Evolutionary conservation across 2,113 vertebrate species (phyloP), one percentile per base, ranked within the genome.

Genomic region (Ictidomys tridecemlineatus): DNA sequence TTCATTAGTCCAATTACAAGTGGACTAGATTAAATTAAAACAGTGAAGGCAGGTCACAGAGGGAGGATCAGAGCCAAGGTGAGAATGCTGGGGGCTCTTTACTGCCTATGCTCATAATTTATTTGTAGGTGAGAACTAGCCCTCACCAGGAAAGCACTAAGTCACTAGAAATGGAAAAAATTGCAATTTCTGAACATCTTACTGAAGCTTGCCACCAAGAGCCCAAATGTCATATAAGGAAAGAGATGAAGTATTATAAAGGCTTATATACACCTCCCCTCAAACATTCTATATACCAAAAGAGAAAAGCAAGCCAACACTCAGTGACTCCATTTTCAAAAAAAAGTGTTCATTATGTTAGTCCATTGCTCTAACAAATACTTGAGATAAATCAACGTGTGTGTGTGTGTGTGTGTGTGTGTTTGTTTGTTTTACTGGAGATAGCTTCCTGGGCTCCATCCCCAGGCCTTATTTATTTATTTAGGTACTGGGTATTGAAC

Each of bases 1-100:
- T 91, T 85, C 78, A 85, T 85, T 93, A 94, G 72, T 93, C 45
- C 74, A 94, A 82, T 95, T 95, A 93, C 30, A 82, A 83, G 83
- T 89, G 67, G 83, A 94, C 28, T 69, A 58, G 51, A 94, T 96
- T 77, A 90, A 94, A 80, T 13, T 61, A 28, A 92, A 95, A 69
- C 56, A 37, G 77, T 63, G 45, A 72, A 76, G 37, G 77, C 70
- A 85, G 82, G 82, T 32, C 80, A 83, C 58, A 56, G 45, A 51
- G 28, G 24, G 70, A 78, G 18, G 63, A 63, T 70, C 58, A n/a
- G 39, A 91, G 69, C 48, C 20, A 53, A 69, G 88, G 45, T 84
- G 48, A 95, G 28, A 48, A 70, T 87, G 58, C 72, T 42, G 37
- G 16, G n/a, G 78, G 37, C 37, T 92, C 22, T 93, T 24, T 77